Percentiles rank a stretch among this genome's conserved stretches.
Evolutionary conservation across 2,797 vertebrate genomes (phyloP).

Genomic region (Podarcis siculus): DNA sequence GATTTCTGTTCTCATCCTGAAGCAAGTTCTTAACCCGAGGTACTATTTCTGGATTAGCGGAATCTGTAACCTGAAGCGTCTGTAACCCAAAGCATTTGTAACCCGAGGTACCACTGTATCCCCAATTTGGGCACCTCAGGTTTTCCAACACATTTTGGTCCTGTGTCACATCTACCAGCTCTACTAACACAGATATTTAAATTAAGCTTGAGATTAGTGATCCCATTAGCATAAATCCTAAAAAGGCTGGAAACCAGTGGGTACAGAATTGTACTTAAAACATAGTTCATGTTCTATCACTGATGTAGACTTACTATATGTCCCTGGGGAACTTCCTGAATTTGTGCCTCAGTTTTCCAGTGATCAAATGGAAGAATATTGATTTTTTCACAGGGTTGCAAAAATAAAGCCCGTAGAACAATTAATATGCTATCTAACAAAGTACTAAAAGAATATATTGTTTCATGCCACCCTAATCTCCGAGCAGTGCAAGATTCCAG

Average conservation of each 20-base stretch:
- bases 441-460: neutral
- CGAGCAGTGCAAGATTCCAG: too few relatives aligned
- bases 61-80: too few relatives aligned
- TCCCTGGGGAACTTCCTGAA: neutral
- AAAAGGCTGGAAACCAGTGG: neutral
- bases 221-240: neutral
- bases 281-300: neutral
- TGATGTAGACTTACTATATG: neutral
- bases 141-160: neutral
- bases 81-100: too few relatives aligned
- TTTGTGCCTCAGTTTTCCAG: neutral
- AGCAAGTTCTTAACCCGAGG: too few relatives aligned
- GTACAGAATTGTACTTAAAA: neutral
- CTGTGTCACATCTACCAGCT: neutral
- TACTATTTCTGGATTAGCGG: too few relatives aligned
- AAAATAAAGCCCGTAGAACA: neutral
- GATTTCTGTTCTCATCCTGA: too few relatives aligned
- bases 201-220: neutral
- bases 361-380: neutral
- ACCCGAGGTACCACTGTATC: neutral
- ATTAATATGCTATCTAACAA: neutral
- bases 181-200: neutral
- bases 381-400: neutral
- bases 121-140: neutral
- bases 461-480: too few relatives aligned